Percentiles rank a stretch among this genome's conserved stretches.
Evolutionary conservation across 2,113 vertebrate species (phyloP).

Genomic region (Chitala chitala): DNA sequence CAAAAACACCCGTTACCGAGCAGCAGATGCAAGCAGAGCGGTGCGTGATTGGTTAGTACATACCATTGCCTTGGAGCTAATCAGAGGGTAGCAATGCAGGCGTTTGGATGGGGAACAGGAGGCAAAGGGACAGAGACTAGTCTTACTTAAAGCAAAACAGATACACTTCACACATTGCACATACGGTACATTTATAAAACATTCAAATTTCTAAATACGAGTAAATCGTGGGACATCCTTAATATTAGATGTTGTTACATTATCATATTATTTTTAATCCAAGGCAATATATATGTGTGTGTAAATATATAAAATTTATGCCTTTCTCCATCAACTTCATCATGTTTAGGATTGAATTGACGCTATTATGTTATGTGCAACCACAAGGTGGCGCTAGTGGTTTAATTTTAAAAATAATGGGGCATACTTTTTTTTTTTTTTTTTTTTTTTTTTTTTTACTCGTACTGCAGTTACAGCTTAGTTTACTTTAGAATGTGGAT

Average conservation of each 20-base stretch:
- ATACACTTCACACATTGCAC: conserved; percentile 55
- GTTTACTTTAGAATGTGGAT: neutral
- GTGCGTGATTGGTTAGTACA: conserved; percentile 71
- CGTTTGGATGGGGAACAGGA: conserved; percentile 63
- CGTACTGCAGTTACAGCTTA: neutral
- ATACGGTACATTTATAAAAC: conserved; percentile 46
- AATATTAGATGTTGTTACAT: neutral
- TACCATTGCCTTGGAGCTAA: conserved; percentile 92
- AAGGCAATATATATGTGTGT: conserved; percentile 27
- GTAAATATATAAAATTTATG: conserved; percentile 17
- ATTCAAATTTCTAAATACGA: neutral
- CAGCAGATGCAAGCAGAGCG: conserved; percentile 56
- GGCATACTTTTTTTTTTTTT: no score
- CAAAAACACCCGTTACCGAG: conserved; percentile 37
- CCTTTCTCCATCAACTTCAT: conserved; percentile 28
- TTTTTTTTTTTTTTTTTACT: neutral
- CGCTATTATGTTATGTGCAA: neutral
- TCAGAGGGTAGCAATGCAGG: conserved; percentile 79
- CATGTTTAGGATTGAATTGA: conserved; percentile 2
- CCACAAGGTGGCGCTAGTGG: conserved; percentile 46
- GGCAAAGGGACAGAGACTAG: conserved; percentile 88
- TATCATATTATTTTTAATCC: conserved; percentile 13
- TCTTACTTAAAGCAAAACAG: conserved; percentile 88
- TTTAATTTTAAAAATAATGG: neutral
- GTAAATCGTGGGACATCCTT: neutral